Evolutionary conservation across 2,888 invertebrate species (phyloP), one percentile per base, ranked within the genome.

Genomic region (Melangyna quadrimaculata): DNA sequence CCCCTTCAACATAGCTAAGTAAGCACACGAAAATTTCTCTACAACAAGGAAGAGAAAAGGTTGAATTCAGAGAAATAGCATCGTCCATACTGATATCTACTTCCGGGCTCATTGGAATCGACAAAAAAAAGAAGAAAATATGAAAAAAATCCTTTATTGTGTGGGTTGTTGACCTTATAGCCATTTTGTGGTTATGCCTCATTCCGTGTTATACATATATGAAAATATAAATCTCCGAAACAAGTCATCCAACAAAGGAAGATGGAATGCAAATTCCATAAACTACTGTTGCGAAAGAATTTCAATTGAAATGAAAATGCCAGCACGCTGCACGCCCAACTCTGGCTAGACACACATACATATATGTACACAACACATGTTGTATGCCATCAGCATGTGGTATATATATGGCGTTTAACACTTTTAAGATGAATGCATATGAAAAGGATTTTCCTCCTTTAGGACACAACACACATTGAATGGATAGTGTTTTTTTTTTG

Each of bases 341-440:
- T 24, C 22, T 3, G 43, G 22, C 65, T 35, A 81, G 81, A 81
- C 81, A 37, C 14, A 63, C 27, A 43, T 22, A 19, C 7, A n/a
- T 1, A 24, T 3, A 10, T 8, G 29, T 17, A 32, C 10, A 32
- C 17, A 27, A 35, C 35, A 35, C 17, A 43, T 43, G 17, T 17
- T 45, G 10, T 43, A 17, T 63, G 19, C 48, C 24, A 24, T 57
- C 32, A n/a, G 51, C 59, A 71, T 71, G 19, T 53, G 43, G 55
- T 72, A 37, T 17, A 2, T 59, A 37, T 57, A 37, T 48, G 45
- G 48, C 35, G 65, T 72, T 65, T 78, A 35, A 59, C 48, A 59
- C 51, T 65, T 55, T 59, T 69, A 51, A 79, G 69, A 74, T 79
- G 74, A 65, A 70, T 80, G 75, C 75, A 61, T 57, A 63, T 63